These are phyloP conservation scores for Gambelia wislizenii DNA, from an alignment of 2,797 vertebrate genomes.

Conservation along the genomic window DNA sequence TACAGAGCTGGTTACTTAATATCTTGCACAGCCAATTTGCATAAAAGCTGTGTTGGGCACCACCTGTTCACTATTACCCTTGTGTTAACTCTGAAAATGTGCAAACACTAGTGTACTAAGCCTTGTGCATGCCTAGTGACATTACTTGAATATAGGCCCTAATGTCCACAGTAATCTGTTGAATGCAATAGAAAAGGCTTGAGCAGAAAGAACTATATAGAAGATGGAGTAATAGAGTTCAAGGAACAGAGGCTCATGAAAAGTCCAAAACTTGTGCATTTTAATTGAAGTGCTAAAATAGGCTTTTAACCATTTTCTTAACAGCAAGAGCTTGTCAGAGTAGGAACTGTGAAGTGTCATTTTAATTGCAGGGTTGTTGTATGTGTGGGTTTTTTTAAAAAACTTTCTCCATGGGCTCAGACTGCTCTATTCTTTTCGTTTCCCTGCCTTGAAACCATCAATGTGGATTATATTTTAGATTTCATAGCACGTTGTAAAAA, in stretches of 20 bases:
- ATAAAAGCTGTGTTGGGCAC: too few species aligned
- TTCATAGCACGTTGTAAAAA: not conserved
- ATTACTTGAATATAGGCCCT: too few species aligned
- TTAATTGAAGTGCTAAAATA: conserved; percentile 27
- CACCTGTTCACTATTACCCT: too few species aligned
- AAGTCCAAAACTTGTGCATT: not conserved
- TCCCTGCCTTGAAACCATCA: not conserved
- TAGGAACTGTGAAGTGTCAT: conserved; percentile 15
- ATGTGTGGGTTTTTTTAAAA: not conserved
- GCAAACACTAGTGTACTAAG: too few species aligned
- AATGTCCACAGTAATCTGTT: not conserved
- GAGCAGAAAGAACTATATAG: not conserved
- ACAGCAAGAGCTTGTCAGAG: conserved; percentile 7
- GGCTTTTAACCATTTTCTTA: conserved; percentile 19
- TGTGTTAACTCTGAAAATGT: too few species aligned
- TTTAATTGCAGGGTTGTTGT: conserved; percentile 15
- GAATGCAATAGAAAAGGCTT: not conserved
- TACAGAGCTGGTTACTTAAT: too few species aligned
- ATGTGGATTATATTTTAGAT: conserved; percentile 2
- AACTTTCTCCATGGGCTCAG: not conserved
- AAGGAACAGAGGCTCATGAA: not conserved
- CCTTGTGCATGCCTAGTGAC: too few species aligned
- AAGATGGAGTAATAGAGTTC: not conserved
- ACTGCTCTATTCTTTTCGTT: conserved; percentile 11
- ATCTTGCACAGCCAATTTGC: too few species aligned